Percentiles rank a stretch among this genome's conserved stretches.
Conservation (phyloP, 1,140 invertebrate genomes). For the Trichonephila inaurata region DNA sequence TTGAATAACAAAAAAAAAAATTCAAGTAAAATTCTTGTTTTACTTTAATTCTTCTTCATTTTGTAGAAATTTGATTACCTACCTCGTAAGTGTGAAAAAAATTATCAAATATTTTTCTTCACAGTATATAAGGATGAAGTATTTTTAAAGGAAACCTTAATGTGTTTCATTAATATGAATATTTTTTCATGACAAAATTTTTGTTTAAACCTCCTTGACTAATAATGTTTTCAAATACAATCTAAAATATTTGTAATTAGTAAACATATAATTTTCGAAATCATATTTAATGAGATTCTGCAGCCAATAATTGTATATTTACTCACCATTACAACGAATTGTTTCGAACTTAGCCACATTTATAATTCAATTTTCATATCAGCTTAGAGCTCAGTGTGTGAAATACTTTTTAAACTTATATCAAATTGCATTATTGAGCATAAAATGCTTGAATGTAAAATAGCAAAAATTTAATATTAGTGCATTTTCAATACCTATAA, state of each 20-base stretch:
- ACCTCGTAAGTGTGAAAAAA: too few relatives aligned
- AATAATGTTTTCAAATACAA: too few relatives aligned
- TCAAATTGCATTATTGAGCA: constrained; percentile 40
- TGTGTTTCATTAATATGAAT: too few relatives aligned
- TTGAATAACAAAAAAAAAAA: too few relatives aligned
- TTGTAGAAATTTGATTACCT: too few relatives aligned
- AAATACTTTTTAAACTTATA: constrained; percentile 10
- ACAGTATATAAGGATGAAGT: too few relatives aligned
- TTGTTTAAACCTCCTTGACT: too few relatives aligned
- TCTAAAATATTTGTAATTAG: neutral
- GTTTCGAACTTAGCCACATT: constrained; percentile 25
- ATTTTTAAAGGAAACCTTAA: too few relatives aligned
- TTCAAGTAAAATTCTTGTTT: too few relatives aligned
- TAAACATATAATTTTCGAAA: neutral
- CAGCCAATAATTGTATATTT: neutral
- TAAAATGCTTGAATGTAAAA: constrained; percentile 26
- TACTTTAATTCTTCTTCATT: too few relatives aligned
- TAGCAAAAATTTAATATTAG: constrained; percentile 6
- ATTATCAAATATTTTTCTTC: too few relatives aligned
- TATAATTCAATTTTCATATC: constrained; percentile 60
- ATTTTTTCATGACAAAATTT: too few relatives aligned
- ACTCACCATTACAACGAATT: constrained; percentile 47
- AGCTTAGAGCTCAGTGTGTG: constrained; percentile 30
- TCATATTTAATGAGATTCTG: neutral
- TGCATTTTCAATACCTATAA: neutral